A percentile compares a stretch with the other conserved stretches of the same genome.
These are phyloP conservation scores for Patella depressa DNA, from an alignment of 2,888 invertebrate species.

Conservation along the genomic window DNA sequence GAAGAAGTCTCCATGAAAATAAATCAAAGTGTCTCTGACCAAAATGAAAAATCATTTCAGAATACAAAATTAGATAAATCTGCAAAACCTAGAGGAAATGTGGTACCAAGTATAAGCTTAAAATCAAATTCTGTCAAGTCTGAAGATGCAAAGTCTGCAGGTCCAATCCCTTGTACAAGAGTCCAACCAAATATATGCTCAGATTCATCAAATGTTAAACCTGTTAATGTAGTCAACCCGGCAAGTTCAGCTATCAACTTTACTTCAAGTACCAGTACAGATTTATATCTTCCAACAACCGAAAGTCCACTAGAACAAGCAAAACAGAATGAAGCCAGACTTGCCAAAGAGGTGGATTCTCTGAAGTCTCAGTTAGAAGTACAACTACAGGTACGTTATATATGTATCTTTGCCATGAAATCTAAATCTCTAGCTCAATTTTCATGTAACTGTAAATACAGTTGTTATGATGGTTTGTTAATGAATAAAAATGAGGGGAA, in stretches of 20 bases:
- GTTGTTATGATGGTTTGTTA: too few species aligned
- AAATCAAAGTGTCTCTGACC: neutral
- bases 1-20: conserved; percentile 17
- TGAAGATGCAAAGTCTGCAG: neutral
- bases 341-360: conserved; percentile 52
- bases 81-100: neutral
- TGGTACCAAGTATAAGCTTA: neutral
- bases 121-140: conserved; percentile 1
- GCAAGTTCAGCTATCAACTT: neutral
- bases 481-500: too few species aligned
- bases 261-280: conserved; percentile 9
- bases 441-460: too few species aligned
- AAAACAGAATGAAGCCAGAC: conserved; percentile 36
- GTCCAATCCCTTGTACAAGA: neutral
- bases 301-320: conserved; percentile 16
- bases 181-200: neutral
- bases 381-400: conserved; percentile 40
- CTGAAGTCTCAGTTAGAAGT: conserved; percentile 49
- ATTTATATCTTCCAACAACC: neutral
- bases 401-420: too few species aligned
- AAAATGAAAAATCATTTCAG: conserved; percentile 14
- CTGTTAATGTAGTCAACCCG: neutral
- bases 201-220: neutral
- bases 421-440: too few species aligned
- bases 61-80: neutral